Percentiles rank a stretch among this genome's conserved stretches.
Evolutionary conservation across 2,797 vertebrate species (phyloP).

Genomic region (Potorous gilbertii): DNA sequence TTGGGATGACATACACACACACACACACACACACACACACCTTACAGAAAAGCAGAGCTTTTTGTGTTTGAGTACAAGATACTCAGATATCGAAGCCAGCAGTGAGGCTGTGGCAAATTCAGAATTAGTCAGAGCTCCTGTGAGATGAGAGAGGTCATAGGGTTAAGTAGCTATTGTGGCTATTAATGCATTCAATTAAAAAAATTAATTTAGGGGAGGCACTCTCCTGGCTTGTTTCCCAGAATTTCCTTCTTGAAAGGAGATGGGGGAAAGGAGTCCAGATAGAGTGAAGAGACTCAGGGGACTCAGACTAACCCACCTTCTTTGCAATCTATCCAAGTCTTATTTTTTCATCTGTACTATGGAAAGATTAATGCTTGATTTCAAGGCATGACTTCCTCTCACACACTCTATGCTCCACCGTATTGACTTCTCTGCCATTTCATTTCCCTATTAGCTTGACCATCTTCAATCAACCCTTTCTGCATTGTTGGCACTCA

Average conservation of each 20-base stretch:
- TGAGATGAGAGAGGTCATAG: not conserved
- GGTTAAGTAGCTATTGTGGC: not conserved
- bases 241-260: not conserved
- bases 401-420: not conserved
- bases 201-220: constrained; percentile 1
- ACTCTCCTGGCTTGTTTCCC: not conserved
- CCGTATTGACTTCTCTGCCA: not conserved
- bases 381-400: not conserved
- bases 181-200: not conserved
- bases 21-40: not conserved
- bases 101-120: not conserved
- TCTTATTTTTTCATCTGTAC: not conserved
- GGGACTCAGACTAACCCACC: not conserved
- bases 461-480: not conserved
- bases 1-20: not conserved
- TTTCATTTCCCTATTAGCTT: not conserved
- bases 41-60: not conserved
- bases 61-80: constrained; percentile 14
- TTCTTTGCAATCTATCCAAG: not conserved
- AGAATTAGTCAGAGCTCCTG: not conserved
- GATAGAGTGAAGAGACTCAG: not conserved
- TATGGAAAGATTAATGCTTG: not conserved
- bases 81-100: not conserved
- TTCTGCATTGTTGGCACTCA: not conserved
- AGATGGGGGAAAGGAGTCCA: not conserved